Evolutionary conservation across 2,888 invertebrate species (phyloP).

Genomic region (Prosopocoilus inquinatus): DNA sequence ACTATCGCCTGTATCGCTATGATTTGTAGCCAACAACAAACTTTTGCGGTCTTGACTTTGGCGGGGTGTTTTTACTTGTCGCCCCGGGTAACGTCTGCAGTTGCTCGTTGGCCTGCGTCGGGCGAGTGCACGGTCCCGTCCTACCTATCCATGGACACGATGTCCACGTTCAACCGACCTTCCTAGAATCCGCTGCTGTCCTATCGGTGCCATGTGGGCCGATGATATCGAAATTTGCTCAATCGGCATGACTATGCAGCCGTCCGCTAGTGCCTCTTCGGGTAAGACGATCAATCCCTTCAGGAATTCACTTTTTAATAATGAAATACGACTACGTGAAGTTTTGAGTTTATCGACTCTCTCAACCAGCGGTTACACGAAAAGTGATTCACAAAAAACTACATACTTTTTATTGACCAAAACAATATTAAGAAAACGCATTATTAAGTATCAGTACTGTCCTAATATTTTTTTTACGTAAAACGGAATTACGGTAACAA

Average conservation of each 20-base stretch:
- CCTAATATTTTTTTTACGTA: no score
- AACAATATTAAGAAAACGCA: no score
- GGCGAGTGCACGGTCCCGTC: conserved; percentile 11
- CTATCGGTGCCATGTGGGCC: conserved; percentile 58
- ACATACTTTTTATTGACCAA: no score
- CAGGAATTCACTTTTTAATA: no score
- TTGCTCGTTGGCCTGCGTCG: conserved; percentile 19
- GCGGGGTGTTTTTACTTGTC: conserved; percentile 22
- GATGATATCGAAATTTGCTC: conserved; percentile 77
- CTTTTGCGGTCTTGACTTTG: not conserved
- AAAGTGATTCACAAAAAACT: no score
- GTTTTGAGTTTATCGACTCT: no score
- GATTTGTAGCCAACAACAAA: no score
- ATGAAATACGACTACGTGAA: no score
- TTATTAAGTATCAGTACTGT: no score
- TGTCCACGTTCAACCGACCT: conserved; percentile 15
- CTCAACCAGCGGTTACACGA: no score
- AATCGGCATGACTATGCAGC: conserved; percentile 78
- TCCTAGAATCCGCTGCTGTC: conserved; percentile 13
- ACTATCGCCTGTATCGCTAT: no score
- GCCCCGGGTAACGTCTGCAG: conserved; percentile 22
- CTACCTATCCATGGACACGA: conserved; percentile 14
- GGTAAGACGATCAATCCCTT: conserved; percentile 49
- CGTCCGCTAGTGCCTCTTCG: conserved; percentile 71
- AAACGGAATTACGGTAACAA: no score